Evolutionary conservation across 2,888 invertebrate genomes (phyloP), one percentile per base, ranked within the genome.

Genomic region (Lacanobia wlatinum): DNA sequence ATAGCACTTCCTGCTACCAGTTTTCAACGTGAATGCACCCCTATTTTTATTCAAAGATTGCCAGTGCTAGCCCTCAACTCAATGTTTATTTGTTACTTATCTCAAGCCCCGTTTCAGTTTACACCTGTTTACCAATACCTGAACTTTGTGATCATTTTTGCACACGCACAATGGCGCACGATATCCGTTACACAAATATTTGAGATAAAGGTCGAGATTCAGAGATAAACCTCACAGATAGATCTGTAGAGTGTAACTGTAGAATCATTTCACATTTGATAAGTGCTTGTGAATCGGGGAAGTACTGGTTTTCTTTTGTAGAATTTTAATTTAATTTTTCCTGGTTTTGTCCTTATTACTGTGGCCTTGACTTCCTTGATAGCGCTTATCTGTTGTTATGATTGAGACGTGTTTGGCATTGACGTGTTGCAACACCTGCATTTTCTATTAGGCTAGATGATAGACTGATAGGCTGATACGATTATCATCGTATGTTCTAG

Each of bases 141-240:
- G 46, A 65, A 63, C 61, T 78, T 78, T 80, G 74, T 69, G 69
- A 74, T 74, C 62, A 73, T 70, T 68, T 82, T 43, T 73, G 62
- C 73, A 10, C 40, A 48, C 53, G 52, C 34, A 82, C 84, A 82
- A 85, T 78, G 62, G n/a, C 28, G 61, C 55, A 28, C 63, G 76
- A 73, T 80, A 74, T 70, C 73, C 77, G 74, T 73, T 71, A 69
- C 52, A 61, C 66, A 77, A 74, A 83, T 80, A 84, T 73, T 73
- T 75, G 65, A 85, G 84, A 85, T 84, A 78, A 75, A 78, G 21
- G 58, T 75, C 46, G 65, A 61, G 12, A 56, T 28, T 23, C 46
- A n/a, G 14, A 64, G 81, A 83, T 70, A 84, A 14, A 53, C 40
- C 38, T 48, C 50, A 18, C 43, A 43, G 43, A 43, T 34, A 34